Percentiles rank a stretch among this genome's conserved stretches.
Evolutionary conservation across 1,140 invertebrate genomes (phyloP).

Genomic region (Theocolax elegans): DNA sequence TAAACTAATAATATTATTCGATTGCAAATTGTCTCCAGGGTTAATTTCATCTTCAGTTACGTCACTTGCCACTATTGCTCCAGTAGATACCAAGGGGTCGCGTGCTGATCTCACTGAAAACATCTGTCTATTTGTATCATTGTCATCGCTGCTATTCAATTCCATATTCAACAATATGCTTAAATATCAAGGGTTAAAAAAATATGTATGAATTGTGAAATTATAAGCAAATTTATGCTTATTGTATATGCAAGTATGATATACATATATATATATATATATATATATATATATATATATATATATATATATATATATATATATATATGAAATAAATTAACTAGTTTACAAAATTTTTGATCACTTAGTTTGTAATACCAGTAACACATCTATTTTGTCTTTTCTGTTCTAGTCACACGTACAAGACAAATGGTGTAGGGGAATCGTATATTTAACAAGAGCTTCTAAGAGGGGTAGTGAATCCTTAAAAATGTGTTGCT

Average conservation of each 20-base stretch:
- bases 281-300: not conserved
- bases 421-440: slow-evolving; percentile 53
- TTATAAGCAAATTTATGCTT: not conserved
- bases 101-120: slow-evolving; percentile 60
- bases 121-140: slow-evolving; percentile 52
- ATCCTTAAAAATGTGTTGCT: slow-evolving; percentile 65
- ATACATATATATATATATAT: not conserved
- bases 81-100: slow-evolving; percentile 60
- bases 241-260: not conserved
- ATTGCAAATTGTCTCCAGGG: slow-evolving; percentile 57
- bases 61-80: slow-evolving; percentile 53
- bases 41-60: slow-evolving; percentile 55
- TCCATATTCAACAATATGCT: slow-evolving; percentile 52
- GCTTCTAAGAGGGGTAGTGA: slow-evolving; percentile 60
- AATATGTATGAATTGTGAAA: not conserved
- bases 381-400: slow-evolving; percentile 46
- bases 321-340: no score
- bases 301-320: not conserved
- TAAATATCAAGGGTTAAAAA: not conserved
- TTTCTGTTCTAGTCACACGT: slow-evolving; percentile 53
- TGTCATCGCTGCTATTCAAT: slow-evolving; percentile 57
- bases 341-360: not conserved
- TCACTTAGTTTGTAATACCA: slow-evolving; percentile 18
- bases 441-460: slow-evolving; percentile 57
- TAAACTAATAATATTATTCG: slow-evolving; percentile 59